phyloP scores from a whole-genome alignment of 2,888 invertebrate genomes.

The Orthosia gothica region DNA sequence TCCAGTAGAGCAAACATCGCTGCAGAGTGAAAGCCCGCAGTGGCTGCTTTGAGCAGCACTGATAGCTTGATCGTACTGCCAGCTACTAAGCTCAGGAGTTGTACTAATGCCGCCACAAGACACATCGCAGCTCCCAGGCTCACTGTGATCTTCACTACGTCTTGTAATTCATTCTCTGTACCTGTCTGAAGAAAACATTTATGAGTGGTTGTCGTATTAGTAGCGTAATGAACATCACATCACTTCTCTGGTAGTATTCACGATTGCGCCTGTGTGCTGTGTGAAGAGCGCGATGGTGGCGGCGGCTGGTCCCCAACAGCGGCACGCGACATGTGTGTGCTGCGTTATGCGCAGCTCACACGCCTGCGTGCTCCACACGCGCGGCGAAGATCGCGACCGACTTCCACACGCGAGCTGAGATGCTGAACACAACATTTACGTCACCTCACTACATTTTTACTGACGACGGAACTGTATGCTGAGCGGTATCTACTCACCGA shows the following conservation, averaged over 20 bases:
- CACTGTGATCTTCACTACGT: conserved; percentile 85
- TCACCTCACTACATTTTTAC: conserved; percentile 3
- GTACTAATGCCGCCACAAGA: conserved; percentile 82
- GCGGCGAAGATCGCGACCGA: conserved; percentile 86
- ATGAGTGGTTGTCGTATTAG: background rate
- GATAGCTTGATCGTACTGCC: conserved; percentile 79
- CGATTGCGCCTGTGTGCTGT: conserved; percentile 82
- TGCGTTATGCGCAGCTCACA: conserved; percentile 86
- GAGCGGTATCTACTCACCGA: conserved; percentile 76
- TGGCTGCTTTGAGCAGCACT: conserved; percentile 82
- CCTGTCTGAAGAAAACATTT: conserved; percentile 78
- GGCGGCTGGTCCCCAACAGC: conserved; percentile 78
- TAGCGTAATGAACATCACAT: background rate
- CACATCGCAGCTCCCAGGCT: conserved; percentile 87
- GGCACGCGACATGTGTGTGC: conserved; percentile 81
- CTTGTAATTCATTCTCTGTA: conserved; percentile 84
- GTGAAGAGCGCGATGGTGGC: conserved; percentile 87
- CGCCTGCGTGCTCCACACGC: conserved; percentile 85
- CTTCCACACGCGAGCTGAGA: conserved; percentile 85
- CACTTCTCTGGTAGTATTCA: conserved; percentile 70
- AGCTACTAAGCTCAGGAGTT: conserved; percentile 80
- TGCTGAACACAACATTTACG: conserved; percentile 67
- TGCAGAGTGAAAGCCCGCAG: conserved; percentile 66
- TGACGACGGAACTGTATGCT: background rate
- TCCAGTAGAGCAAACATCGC: conserved; percentile 84